phyloP scores from a whole-genome alignment of 2,797 vertebrate species.

The Coendou prehensilis region DNA sequence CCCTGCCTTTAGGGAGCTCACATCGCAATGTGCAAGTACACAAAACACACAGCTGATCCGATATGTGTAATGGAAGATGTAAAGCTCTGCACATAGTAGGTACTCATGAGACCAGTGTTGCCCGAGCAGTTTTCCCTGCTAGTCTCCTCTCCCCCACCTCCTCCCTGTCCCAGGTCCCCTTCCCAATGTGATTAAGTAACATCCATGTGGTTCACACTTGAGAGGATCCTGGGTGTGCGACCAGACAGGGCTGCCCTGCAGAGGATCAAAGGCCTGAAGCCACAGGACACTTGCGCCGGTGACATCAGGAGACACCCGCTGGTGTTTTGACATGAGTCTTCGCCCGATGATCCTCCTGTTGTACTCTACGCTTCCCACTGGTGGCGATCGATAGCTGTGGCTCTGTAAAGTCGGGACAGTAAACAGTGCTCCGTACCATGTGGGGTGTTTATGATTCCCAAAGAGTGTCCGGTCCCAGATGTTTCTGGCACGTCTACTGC shows the following conservation, averaged over 20 bases:
- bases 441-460: not conserved
- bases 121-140: not conserved
- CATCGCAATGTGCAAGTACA: too few relatives aligned
- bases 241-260: not conserved
- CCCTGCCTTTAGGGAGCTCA: not conserved
- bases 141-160: not conserved
- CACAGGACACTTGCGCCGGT: not conserved
- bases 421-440: not conserved
- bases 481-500: not conserved
- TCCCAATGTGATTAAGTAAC: not conserved
- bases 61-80: not conserved
- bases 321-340: constrained; percentile 56
- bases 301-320: not conserved
- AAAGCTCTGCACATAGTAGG: not conserved
- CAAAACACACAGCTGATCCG: not conserved
- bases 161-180: not conserved
- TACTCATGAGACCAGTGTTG: not conserved
- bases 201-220: not conserved
- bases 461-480: not conserved
- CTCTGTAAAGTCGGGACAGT: constrained; percentile 64
- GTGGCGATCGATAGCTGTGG: not conserved
- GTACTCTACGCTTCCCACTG: constrained; percentile 38
- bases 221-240: accelerated
- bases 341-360: not conserved
- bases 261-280: not conserved